These are phyloP conservation scores for Megaceryle torquata DNA, from an alignment of 2,113 vertebrate species.

Conservation along the genomic window DNA sequence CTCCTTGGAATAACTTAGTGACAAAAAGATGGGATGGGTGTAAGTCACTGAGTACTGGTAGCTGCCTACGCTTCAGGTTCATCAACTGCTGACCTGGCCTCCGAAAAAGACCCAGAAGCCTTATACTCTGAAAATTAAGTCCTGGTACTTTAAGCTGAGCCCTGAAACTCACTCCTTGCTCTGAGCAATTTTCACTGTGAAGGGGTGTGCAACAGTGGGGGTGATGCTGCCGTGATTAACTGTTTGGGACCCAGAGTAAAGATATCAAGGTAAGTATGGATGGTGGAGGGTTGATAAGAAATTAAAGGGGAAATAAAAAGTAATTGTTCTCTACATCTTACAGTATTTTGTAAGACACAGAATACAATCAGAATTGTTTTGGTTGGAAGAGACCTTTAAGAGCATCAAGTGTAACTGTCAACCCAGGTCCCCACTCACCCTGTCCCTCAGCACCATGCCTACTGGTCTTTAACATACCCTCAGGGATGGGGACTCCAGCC, in stretches of 20 bases:
- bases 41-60: not conserved
- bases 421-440: not conserved
- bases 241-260: not conserved
- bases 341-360: not conserved
- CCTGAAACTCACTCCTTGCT: not conserved
- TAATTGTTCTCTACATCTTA: not conserved
- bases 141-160: not conserved
- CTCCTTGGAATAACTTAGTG: not conserved
- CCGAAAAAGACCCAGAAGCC: not conserved
- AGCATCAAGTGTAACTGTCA: not conserved
- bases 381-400: not conserved
- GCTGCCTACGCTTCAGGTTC: not conserved
- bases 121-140: not conserved
- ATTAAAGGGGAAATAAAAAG: not conserved
- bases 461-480: not conserved
- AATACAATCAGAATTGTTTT: not conserved
- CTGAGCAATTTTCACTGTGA: rapidly evolving
- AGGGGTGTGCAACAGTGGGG: not conserved
- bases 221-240: not conserved
- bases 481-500: not conserved
- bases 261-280: not conserved
- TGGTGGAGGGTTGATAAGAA: not conserved
- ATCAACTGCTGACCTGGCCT: not conserved
- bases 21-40: not conserved
- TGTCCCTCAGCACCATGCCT: not conserved